A percentile compares a stretch with the other conserved stretches of the same genome.
These are phyloP conservation scores for Hypolimnas misippus DNA, from an alignment of 2,888 invertebrate species.

Conservation along the genomic window DNA sequence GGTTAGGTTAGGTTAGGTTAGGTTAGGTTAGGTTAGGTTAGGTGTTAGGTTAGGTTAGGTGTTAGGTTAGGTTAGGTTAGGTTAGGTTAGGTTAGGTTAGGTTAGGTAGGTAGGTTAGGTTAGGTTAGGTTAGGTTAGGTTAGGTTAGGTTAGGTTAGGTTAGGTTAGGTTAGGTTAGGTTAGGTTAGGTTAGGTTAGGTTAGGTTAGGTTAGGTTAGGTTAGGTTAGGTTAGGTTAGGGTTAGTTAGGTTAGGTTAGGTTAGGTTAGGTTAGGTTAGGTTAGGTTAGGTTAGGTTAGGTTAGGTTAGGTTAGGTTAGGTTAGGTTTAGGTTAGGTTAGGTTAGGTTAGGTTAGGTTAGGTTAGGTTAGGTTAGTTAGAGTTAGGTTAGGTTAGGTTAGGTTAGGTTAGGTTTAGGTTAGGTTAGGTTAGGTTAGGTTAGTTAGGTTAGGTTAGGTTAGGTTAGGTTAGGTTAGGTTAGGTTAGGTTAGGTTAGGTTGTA, in stretches of 20 bases:
- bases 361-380: slow-evolving; percentile 19
- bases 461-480: slow-evolving; percentile 22
- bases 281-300: slow-evolving; percentile 22
- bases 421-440: slow-evolving; percentile 21
- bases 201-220: slow-evolving; percentile 16
- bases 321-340: slow-evolving; percentile 22
- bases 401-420: slow-evolving; percentile 22
- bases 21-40: too few species aligned
- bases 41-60: too few species aligned
- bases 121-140: too few species aligned
- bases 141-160: slow-evolving; percentile 9
- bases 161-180: slow-evolving; percentile 16
- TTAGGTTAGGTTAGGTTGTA: slow-evolving; percentile 21
- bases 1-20: too few species aligned
- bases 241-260: slow-evolving; percentile 14
- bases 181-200: slow-evolving; percentile 16
- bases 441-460: slow-evolving; percentile 22
- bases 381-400: slow-evolving; percentile 22
- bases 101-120: too few species aligned
- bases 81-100: too few species aligned
- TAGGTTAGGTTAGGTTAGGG: slow-evolving; percentile 15
- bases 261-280: slow-evolving; percentile 22
- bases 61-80: too few species aligned
- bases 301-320: slow-evolving; percentile 22
- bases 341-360: slow-evolving; percentile 22